Base-by-base conservation (phyloP, 2,113 vertebrate genomes). In the Willisornis vidua region DNA sequence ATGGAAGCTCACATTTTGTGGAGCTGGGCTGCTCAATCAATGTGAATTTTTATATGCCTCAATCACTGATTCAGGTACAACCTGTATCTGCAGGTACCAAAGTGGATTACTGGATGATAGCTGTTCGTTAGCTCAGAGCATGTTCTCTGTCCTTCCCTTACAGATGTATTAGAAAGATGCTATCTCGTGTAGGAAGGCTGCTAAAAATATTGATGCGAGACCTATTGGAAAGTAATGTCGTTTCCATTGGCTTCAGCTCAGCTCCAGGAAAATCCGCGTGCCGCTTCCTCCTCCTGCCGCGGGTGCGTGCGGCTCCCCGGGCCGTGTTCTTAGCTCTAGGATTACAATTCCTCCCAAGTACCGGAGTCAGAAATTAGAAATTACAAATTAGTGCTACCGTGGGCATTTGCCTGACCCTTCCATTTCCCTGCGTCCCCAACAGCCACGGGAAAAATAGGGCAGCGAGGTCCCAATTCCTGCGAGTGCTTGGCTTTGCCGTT, bases 161-260 rank as follows among this genome's bases (percentile, higher is more conserved):
- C 94, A 62, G 87, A 95, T 79, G 85, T 85, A 79, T 89, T 82
- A 95, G 89, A 76, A 80, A 96, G 94, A 96, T 90, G 78, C 66
- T 95, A 87, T 96, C 93, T 91, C 3, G 6, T 6, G 39, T 43
- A 83, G 85, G 87, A 86, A 91, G 87, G 89, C 71, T 94, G 85
- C 78, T 93, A 82, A 85, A 96, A 91, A 96, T 92, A 82, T n/a
- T 93, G 94, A 75, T 93, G 96, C 8, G 65, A 96, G 89, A 94
- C 94, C 94, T 74, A 71, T 87, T 14, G 39, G 89, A 52, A 92
- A 95, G 65, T 80, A 59, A 88, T 76, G 94, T 85, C 63, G 31
- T 94, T 95, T 87, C 91, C 89, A 87, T 79, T 94, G 90, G 90
- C 93, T 96, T 66, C 87, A 83, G 85, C 89, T 94, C 95, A 89